Evolutionary conservation across 1,140 invertebrate genomes (phyloP), one percentile per base, ranked within the genome.

Genomic region (Sinella curviseta): DNA sequence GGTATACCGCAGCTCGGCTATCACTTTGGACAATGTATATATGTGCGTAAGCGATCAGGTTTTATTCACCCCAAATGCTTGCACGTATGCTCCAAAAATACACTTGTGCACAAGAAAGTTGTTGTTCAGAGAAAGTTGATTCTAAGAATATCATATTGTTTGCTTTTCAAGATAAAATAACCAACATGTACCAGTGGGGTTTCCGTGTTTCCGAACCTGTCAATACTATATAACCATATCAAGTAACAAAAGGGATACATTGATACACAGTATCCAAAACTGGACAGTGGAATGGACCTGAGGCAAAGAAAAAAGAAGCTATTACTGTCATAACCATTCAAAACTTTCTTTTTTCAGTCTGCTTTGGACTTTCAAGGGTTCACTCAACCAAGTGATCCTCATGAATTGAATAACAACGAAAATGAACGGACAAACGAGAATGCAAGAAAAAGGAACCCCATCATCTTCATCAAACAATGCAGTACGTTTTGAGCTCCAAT

Each of bases 121-220:
- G 39, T 48, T 48, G 39, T 70, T 60, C 26, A 70, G 65, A 30
- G 65, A 70, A 70, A 70, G 65, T 70, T 70, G 31, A 30, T 70
- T 31, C 65, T 33, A 70, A 70, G 65, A 70, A 70, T 70, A 31
- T 70, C 26, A 31, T 70, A 48, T 20, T 48, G 20, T 48, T 48
- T 48, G 65, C 12, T 70, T 33, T 24, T 4, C 26, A 70, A 33
- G 24, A 24, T 48, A 60, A 12, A 60, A 60, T 14, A 60, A 26
- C 14, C 55, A 60, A 24, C 55, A 60, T 17, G 8, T 60, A n/a
- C 55, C 3, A 12, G 12, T 14, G n/a, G 3, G n/a, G n/a, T n/a
- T n/a, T n/a, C n/a, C n/a, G n/a, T n/a, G n/a, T n/a, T n/a, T n/a
- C n/a, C n/a, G n/a, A n/a, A n/a, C n/a, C n/a, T n/a, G n/a, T n/a